Percentiles rank a stretch among this genome's conserved stretches.
Conservation (phyloP, 2,113 vertebrate genomes). For the Pluvianellus socialis region DNA sequence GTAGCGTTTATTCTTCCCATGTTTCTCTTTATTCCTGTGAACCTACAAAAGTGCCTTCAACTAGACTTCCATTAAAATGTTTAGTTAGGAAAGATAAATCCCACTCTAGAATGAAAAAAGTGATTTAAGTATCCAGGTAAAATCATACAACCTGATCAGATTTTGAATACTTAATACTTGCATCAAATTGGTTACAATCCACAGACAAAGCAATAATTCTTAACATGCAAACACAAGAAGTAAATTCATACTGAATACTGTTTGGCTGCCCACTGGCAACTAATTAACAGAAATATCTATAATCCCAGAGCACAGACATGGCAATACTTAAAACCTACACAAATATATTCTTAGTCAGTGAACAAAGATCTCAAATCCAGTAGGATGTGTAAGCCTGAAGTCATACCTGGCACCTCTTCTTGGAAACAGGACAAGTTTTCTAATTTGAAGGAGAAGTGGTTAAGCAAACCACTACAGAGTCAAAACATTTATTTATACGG, state of each 20-base stretch:
- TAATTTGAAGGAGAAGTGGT: not conserved
- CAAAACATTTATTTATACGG: not conserved
- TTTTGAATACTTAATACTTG: not conserved
- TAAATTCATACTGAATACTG: not conserved
- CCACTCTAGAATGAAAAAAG: not conserved
- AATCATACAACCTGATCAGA: not conserved
- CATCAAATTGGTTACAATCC: not conserved
- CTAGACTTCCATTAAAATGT: not conserved
- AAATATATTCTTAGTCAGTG: not conserved
- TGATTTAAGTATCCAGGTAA: not conserved
- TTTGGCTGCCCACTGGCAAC: not conserved
- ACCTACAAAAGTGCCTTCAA: not conserved
- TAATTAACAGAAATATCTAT: not conserved
- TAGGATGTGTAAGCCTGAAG: slow-evolving; percentile 8
- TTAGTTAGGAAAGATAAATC: not conserved
- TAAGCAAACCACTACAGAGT: slow-evolving; percentile 1
- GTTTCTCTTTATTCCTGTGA: not conserved
- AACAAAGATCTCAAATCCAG: slow-evolving; percentile 19
- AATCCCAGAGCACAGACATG: not conserved
- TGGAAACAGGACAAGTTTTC: not conserved
- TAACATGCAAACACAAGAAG: not conserved
- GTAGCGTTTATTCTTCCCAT: not conserved
- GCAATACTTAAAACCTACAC: not conserved
- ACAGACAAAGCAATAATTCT: not conserved
- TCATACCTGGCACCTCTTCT: not conserved